Evolutionary conservation across 2,113 vertebrate species (phyloP), one percentile per base, ranked within the genome.

Genomic region (Eubucco bourcierii): DNA sequence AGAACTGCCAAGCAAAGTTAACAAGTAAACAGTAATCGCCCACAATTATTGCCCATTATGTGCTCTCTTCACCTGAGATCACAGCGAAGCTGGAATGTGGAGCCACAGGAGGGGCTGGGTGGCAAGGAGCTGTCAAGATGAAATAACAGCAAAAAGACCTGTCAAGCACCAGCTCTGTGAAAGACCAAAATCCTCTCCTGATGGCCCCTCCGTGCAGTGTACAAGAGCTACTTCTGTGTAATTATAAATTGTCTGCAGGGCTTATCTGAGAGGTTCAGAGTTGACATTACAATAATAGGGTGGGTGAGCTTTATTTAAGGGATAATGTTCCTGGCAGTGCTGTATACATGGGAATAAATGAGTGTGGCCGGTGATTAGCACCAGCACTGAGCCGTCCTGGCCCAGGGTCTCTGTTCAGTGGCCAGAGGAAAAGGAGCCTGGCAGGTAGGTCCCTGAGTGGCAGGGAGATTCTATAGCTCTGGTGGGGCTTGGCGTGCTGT

Each of bases 41-140:
- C 89, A 92, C 97, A 97, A 96, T 98, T 98, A 98, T 97, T 97
- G 98, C 98, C 98, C 97, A 90, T 67, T 94, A 91, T 63, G 95
- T 94, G 98, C 97, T 97, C 96, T 96, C 96, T 96, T 96, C 91
- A 87, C 95, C 95, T 92, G 91, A 91, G 92, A 97, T 98, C 98
- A 93, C 97, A 97, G 95, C 97, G 97, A 92, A 95, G 94, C 83
- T 3, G 0, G 58, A 89, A 73, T 12, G 65, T 34, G 15, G 81
- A 29, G 76, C 19, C 10, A 12, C 85, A 46, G 90, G 95, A 97
- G 97, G 93, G 95, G 92, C 87, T 88, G 93, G 97, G 97, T 95
- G 96, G 97, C 96, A 79, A 94, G 94, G 72, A 94, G 82, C 94
- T 95, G 93, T 94, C 95, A 93, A 90, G 95, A 84, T 90, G 89